Base-by-base conservation (phyloP, 2,113 vertebrate genomes). In the Trematomus loennbergii region DNA sequence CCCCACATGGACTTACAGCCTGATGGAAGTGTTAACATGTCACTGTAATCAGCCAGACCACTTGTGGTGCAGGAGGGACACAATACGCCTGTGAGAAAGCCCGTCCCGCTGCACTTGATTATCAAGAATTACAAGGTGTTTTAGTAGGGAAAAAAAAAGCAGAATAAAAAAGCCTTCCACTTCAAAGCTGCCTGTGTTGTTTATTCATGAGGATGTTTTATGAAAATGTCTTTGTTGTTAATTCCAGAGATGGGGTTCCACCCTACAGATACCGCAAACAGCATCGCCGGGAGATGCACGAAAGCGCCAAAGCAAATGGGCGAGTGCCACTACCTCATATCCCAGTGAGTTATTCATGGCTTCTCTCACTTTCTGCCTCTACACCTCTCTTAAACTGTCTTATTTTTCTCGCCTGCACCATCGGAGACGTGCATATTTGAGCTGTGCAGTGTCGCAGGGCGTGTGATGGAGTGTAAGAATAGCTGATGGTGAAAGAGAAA, bases 241-340 rank as follows among this genome's bases (percentile, higher is more conserved):
- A 77, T 92, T 93, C 83, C 91, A 99, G 98, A 94, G 97, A 99
- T 89, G 98, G 97, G 82, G 94, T 97, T 74, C 97, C 98, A 33
- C 97, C 97, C 0, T 98, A 98, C 91, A 94, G 97, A 91, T 94
- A 96, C 91, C 96, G 97, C 63, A 99, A 97, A 89, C 97, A 97
- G 91, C 96, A 97, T 95, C 97, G 97, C 81, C 94, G 97, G 75
- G 97, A 99, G 95, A 97, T 99, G 96, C 97, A 98, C 88, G 97
- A 99, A 94, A 98, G 97, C 88, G 95, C 97, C 95, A 99, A 98
- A 97, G 98, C 96, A 86, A 99, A 99, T 29, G 97, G 97, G 89
- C 96, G 96, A 25, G 97, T 97, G 93, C 96, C 97, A 91, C 97
- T 99, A 95, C 98, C 97, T 97, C 98, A 97, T 94, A 98, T 99